A percentile compares a stretch with the other conserved stretches of the same genome.
These are phyloP conservation scores for Notarius lentiginosus DNA, from an alignment of 2,113 vertebrate genomes.

Conservation along the genomic window DNA sequence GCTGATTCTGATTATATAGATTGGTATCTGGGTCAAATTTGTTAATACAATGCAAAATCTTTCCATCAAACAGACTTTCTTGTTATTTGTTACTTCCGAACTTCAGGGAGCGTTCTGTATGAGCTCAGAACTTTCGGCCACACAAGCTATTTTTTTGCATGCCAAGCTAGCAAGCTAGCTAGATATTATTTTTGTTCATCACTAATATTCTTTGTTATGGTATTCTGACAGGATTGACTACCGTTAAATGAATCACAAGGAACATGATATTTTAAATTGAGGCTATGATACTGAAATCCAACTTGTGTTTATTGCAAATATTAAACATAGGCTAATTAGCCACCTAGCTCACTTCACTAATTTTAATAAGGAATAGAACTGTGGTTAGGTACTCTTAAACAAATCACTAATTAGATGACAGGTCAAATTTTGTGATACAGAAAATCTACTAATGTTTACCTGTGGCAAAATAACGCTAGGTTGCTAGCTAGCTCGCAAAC, in stretches of 20 bases:
- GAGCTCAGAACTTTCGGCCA: background rate
- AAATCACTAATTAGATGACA: background rate
- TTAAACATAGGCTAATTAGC: background rate
- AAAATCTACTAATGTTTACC: background rate
- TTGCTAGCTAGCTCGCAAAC: background rate
- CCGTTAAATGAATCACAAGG: background rate
- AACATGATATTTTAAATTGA: background rate
- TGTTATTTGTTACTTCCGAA: background rate
- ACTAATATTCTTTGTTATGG: background rate
- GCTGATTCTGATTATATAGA: conserved; percentile 12
- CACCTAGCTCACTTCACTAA: background rate
- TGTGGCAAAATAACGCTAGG: background rate
- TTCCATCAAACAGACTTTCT: background rate
- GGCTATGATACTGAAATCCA: background rate
- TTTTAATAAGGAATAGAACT: background rate
- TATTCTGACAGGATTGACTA: background rate
- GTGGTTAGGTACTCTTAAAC: background rate
- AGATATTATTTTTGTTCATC: background rate
- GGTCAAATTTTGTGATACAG: background rate
- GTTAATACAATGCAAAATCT: background rate
- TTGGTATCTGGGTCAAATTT: conserved; percentile 2
- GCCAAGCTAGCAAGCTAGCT: background rate
- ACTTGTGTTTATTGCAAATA: background rate
- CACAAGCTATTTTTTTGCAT: background rate
- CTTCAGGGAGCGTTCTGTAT: background rate